phyloP scores from a whole-genome alignment of 2,888 invertebrate species.

The Beris morrisii region DNA sequence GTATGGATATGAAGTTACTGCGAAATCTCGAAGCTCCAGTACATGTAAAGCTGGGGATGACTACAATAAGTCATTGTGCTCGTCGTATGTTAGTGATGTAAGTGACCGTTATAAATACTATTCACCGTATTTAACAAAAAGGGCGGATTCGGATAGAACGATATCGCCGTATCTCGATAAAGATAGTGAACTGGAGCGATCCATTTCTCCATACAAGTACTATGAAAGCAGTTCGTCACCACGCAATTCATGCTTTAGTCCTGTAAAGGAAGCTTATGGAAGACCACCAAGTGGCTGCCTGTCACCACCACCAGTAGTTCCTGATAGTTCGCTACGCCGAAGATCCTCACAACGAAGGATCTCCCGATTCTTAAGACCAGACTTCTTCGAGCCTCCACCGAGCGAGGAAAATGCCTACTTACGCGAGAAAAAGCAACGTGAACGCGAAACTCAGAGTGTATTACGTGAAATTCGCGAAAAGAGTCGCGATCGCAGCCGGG shows the following conservation, averaged over 20 bases:
- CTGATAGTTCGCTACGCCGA: conserved; percentile 47
- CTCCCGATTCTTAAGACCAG: conserved; percentile 75
- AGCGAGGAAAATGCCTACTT: conserved; percentile 68
- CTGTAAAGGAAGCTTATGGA: conserved; percentile 42
- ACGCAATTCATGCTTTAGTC: conserved; percentile 40
- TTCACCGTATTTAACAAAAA: conserved; percentile 48
- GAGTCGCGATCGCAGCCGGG: conserved; percentile 55
- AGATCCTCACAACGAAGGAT: conserved; percentile 63
- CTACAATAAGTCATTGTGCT: conserved; percentile 46
- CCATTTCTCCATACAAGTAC: conserved; percentile 46
- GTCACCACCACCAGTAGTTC: conserved; percentile 46
- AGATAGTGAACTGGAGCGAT: conserved; percentile 40
- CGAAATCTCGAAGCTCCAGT: conserved; percentile 47
- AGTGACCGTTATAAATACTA: conserved; percentile 55
- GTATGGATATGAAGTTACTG: conserved; percentile 42
- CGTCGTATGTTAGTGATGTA: conserved; percentile 50
- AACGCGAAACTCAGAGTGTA: conserved; percentile 69
- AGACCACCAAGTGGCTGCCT: conserved; percentile 51
- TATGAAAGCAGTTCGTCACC: conserved; percentile 44
- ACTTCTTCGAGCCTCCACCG: conserved; percentile 70
- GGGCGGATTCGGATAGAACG: conserved; percentile 9
- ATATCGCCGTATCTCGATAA: conserved; percentile 48
- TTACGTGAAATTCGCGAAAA: conserved; percentile 69
- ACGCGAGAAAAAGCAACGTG: conserved; percentile 63
- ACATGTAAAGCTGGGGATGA: conserved; percentile 48